Evolutionary conservation across 2,797 vertebrate genomes (phyloP), one percentile per base, ranked within the genome.

Genomic region (Melanotaenia parkinsoni): DNA sequence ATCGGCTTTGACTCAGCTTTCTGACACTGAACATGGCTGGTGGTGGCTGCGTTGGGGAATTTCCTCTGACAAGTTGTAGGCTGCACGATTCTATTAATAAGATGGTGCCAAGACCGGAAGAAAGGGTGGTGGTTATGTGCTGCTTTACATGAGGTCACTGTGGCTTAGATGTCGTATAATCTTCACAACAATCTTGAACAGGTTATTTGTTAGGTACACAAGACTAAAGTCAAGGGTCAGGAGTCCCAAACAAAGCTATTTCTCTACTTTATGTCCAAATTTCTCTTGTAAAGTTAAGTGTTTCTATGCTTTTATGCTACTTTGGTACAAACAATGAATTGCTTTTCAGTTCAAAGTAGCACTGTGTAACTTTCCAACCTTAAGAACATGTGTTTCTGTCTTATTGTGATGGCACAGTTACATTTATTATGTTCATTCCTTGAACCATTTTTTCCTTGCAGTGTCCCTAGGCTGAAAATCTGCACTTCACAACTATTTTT

Each of bases 1-100:
- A 81, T 59, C 57, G 63, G 63, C 70, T 86, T 77, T 81, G 76
- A 92, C 77, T 91, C 81, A 77, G 79, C 72, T 78, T 56, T 82
- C 64, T 85, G 73, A 67, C 64, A 72, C 4, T 47, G 40, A 72
- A 58, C 24, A 35, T 40, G 26, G 5, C 56, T 59, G n/a, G 2
- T 61, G 69, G 66, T 59, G 50, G 59, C 63, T 47, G 51, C 50
- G n/a, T 58, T 64, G 51, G 67, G 35, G 40, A 76, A 71, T 65
- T 68, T 70, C 67, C 43, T 59, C 54, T 58, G 74, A 83, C 37
- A 68, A 9, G 38, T 70, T 14, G 22, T 82, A 85, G 28, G 16
- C 67, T 74, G 51, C 51, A 47, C 9, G 22, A 12, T 37, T 13
- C 58, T 66, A 43, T 38, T 16, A 67, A 22, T 43, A 63, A 53